A percentile compares a stretch with the other conserved stretches of the same genome.
phyloP scores from a whole-genome alignment of 2,888 invertebrate genomes.

The Amphipyra berbera region DNA sequence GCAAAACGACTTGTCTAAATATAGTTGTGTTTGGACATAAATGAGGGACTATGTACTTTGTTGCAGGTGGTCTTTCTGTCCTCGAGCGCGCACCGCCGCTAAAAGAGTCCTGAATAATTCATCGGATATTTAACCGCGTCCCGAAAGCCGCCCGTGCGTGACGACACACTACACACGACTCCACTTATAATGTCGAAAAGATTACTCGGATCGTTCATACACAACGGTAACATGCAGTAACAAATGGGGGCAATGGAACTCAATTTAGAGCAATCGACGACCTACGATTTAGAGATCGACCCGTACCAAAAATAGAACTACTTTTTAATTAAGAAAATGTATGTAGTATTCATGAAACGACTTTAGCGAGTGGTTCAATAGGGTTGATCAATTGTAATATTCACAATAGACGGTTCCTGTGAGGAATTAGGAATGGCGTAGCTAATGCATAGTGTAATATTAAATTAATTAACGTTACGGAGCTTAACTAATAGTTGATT shows the following conservation, averaged over 20 bases:
- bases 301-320: conserved; percentile 28
- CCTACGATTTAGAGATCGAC: conserved; percentile 18
- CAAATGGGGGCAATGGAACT: conserved; percentile 45
- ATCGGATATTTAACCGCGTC: conserved; percentile 83
- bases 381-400: conserved; percentile 51
- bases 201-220: conserved; percentile 61
- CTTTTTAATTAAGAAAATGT: conserved; percentile 55
- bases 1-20: conserved; percentile 69
- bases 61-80: conserved; percentile 83
- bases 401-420: conserved; percentile 60
- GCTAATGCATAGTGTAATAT: conserved; percentile 51
- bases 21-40: conserved; percentile 74
- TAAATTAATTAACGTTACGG: conserved; percentile 51
- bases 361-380: conserved; percentile 49
- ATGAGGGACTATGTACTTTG: conserved; percentile 84
- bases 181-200: conserved; percentile 68
- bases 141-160: conserved; percentile 71
- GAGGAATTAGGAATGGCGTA: conserved; percentile 47
- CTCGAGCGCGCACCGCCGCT: conserved; percentile 75
- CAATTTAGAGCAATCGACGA: conserved; percentile 28
- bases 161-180: conserved; percentile 66
- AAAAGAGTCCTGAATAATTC: conserved; percentile 87
- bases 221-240: conserved; percentile 47
- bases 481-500: conserved; percentile 47
- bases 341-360: conserved; percentile 33